Conservation (phyloP, 2,797 vertebrate genomes). For the Lagocephalus sceleratus region DNA sequence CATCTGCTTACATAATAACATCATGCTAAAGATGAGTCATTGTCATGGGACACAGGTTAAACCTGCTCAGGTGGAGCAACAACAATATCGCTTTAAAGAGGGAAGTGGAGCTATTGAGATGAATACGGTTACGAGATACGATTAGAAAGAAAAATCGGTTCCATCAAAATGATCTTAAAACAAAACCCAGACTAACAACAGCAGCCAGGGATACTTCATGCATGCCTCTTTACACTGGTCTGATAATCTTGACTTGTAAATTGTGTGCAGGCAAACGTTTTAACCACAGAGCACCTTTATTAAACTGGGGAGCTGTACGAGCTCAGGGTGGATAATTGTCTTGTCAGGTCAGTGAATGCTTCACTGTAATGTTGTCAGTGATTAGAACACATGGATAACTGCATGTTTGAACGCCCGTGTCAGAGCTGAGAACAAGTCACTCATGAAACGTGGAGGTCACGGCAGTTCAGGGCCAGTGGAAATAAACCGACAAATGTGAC, state of each 20-base stretch:
- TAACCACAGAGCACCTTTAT: no score
- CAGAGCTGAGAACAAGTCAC: constrained; percentile 25
- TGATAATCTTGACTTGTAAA: no score
- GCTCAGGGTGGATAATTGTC: not conserved
- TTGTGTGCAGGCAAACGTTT: no score
- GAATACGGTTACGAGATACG: no score
- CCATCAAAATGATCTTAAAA: no score
- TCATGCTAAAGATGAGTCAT: constrained; percentile 35
- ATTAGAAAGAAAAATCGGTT: no score
- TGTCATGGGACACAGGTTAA: constrained; percentile 18
- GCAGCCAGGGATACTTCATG: no score
- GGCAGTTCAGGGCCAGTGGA: constrained; percentile 35
- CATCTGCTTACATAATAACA: constrained; percentile 25
- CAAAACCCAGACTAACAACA: no score
- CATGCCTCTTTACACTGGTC: no score
- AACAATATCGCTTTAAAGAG: not conserved
- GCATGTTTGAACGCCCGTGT: not conserved
- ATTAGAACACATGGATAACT: not conserved
- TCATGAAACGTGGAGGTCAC: constrained; percentile 16
- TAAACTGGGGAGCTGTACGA: no score
- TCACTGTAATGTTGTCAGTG: not conserved
- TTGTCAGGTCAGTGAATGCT: not conserved
- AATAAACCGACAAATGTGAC: constrained; percentile 59
- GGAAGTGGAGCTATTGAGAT: not conserved
- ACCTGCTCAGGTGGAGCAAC: constrained; percentile 9